Base-by-base conservation (phyloP, 2,113 vertebrate genomes). In the Eublepharis macularius region DNA sequence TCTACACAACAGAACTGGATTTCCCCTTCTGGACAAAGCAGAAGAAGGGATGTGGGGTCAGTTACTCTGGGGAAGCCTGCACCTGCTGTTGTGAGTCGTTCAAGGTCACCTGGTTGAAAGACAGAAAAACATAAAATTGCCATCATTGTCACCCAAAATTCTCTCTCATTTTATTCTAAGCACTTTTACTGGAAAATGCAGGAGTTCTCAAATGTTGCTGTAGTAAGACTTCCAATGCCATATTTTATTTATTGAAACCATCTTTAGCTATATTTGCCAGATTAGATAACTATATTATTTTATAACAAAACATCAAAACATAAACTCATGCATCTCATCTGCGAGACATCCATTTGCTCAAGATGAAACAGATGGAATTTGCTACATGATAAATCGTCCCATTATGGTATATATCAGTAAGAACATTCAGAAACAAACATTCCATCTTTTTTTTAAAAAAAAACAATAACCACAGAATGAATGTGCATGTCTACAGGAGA, bases 41-140 rank as follows among this genome's bases (percentile, higher is more conserved):
- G 82, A 2, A 90, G 74, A 24, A 93, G 0, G 6, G 85, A 94
- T 87, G 91, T 95, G 49, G 92, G 51, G 45, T 97, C 96, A 4
- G 39, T 81, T 24, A 91, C 91, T n/a, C 91, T 96, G 87, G 92
- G 95, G 88, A 91, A 95, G 76, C 91, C 94, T n/a, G 78, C 8
- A 0, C 93, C 96, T 34, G 90, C 93, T 34, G 91, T 86, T 84
- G 95, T 81, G 26, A 97, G 92, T 88, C 95, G 95, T 63, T 99
- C 98, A 39, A 99, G 97, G 86, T 99, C 98, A 93, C 98, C 98
- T 99, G 91, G 26, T 79, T 41, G 76, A 1, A 21, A 85, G 84
- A 87, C 63, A 87, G 76, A 47, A 57, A 2, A 82, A 43, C 36
- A 32, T 17, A 43, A 1, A n/a, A 79, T 34, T 85, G 16, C 88